phyloP scores from a whole-genome alignment of 2,113 vertebrate genomes.

The Cyprinodon variegatus region DNA sequence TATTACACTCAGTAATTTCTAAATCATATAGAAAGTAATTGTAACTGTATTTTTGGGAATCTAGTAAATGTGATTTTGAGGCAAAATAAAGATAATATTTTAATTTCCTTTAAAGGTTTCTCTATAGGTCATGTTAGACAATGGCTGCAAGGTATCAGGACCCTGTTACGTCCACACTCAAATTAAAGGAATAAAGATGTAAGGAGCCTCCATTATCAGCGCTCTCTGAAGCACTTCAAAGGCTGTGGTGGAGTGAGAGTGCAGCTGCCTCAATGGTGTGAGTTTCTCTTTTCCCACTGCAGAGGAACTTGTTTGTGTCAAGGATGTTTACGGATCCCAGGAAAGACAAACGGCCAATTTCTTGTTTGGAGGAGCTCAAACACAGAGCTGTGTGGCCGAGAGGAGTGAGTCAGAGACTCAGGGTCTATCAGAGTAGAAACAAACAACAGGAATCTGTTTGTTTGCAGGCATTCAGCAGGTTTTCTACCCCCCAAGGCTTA shows the following conservation, averaged over 20 bases:
- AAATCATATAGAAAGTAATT: background rate
- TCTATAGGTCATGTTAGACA: constrained; percentile 25
- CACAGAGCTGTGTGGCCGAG: constrained; percentile 47
- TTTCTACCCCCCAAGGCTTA: background rate
- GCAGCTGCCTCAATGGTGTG: constrained; percentile 78
- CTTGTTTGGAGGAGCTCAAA: constrained; percentile 75
- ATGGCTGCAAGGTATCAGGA: constrained; percentile 46
- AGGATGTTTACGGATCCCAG: constrained; percentile 83
- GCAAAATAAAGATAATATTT: constrained; percentile 4
- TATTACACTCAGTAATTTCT: too few relatives aligned
- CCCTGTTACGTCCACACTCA: constrained; percentile 61
- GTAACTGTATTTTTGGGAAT: too few relatives aligned
- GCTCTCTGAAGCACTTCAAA: constrained; percentile 77
- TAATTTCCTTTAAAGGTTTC: constrained; percentile 1
- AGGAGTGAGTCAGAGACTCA: constrained; percentile 28
- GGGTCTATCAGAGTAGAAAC: constrained; percentile 60
- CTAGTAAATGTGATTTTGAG: too few relatives aligned
- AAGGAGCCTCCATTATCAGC: constrained; percentile 76
- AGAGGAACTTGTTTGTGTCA: constrained; percentile 77
- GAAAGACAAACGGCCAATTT: constrained; percentile 79
- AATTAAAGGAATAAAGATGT: constrained; percentile 79
- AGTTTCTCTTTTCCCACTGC: constrained; percentile 77
- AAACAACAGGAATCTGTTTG: background rate
- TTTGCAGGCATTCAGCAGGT: background rate
- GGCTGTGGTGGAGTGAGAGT: constrained; percentile 75